phyloP scores from a whole-genome alignment of 2,797 vertebrate species.

The Clamator glandarius region DNA sequence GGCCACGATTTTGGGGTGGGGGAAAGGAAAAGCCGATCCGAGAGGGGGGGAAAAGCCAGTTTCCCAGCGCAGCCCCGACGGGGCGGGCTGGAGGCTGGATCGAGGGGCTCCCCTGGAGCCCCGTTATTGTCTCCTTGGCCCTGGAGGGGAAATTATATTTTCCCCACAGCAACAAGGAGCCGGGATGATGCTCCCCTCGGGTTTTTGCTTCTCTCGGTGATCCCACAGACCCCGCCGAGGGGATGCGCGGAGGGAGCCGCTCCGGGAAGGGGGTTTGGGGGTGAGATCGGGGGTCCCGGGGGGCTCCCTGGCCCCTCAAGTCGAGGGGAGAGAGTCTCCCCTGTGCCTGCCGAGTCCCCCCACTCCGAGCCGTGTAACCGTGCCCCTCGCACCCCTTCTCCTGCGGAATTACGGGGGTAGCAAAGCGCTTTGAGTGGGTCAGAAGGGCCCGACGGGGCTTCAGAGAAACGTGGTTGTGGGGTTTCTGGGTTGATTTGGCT shows the following conservation, averaged over 20 bases:
- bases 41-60: background rate
- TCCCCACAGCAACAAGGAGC: background rate
- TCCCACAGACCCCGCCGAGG: background rate
- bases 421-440: background rate
- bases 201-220: background rate
- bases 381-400: background rate
- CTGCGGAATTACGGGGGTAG: accelerated
- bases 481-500: no score
- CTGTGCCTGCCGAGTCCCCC: no score
- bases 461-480: background rate
- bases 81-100: background rate
- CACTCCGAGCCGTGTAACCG: accelerated
- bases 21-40: background rate
- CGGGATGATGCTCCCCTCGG: accelerated
- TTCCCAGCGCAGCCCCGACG: background rate
- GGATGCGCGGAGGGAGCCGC: no score
- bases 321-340: background rate
- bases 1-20: background rate
- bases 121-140: no score
- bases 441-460: accelerated
- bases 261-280: background rate
- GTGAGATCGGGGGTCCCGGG: background rate
- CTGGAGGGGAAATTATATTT: background rate
- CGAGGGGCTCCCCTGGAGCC: no score
- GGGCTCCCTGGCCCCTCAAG: background rate